Evolutionary conservation across 2,113 vertebrate species (phyloP).

Genomic region (Geococcyx californianus): DNA sequence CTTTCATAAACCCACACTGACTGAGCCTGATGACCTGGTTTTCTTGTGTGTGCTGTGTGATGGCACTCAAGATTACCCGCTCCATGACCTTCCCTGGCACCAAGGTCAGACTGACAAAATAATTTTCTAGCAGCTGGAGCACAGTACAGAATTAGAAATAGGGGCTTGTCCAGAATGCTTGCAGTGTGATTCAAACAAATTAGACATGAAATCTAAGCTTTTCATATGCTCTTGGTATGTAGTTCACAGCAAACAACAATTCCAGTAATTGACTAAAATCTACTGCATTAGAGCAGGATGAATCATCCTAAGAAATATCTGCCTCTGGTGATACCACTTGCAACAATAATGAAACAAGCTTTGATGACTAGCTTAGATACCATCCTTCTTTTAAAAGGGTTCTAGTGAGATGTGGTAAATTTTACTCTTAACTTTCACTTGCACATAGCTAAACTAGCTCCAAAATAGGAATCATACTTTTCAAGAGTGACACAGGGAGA

Average conservation of each 20-base stretch:
- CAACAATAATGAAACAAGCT: background rate
- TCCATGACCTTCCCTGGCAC: too few relatives aligned
- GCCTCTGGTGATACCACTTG: background rate
- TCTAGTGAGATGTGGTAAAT: background rate
- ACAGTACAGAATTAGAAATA: background rate
- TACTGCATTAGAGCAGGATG: background rate
- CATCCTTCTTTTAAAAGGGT: background rate
- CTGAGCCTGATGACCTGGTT: too few relatives aligned
- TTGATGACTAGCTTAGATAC: constrained; percentile 4
- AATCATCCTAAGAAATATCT: constrained; percentile 32
- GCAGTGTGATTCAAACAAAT: background rate
- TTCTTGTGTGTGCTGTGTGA: too few relatives aligned
- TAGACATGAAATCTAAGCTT: background rate
- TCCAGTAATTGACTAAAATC: constrained; percentile 16
- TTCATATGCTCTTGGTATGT: background rate
- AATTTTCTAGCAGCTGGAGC: background rate
- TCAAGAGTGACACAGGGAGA: background rate
- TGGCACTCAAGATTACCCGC: too few relatives aligned
- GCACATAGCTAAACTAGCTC: background rate
- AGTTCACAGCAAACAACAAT: background rate
- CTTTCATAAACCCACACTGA: too few relatives aligned
- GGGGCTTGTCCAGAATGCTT: background rate
- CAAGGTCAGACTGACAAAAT: background rate
- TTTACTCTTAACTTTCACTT: background rate
- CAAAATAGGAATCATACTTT: background rate